Evolutionary conservation across 2,797 vertebrate genomes (phyloP).

Genomic region (Rhabdophis nuchalis): DNA sequence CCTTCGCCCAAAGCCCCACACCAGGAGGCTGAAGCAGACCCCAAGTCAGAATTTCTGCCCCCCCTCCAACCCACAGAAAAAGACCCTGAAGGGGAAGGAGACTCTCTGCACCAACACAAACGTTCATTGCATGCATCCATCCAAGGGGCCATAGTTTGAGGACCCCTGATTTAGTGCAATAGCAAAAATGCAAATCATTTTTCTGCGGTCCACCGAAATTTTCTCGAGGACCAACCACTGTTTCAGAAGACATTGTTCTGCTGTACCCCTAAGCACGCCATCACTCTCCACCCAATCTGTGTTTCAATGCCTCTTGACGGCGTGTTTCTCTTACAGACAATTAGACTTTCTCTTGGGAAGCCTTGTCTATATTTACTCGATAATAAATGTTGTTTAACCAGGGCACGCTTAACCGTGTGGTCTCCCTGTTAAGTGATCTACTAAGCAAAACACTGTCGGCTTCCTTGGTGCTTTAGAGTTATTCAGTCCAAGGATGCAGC

Average conservation of each 20-base stretch:
- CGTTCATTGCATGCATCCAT: too few relatives aligned
- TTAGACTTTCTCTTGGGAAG: constrained; percentile 24
- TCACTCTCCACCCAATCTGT: not conserved
- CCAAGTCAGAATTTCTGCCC: too few relatives aligned
- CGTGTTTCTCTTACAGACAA: constrained; percentile 33
- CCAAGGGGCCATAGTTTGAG: too few relatives aligned
- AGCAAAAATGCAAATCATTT: too few relatives aligned
- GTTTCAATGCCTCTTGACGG: constrained; percentile 14
- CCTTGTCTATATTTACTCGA: constrained; percentile 41
- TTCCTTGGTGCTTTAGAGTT: constrained; percentile 48
- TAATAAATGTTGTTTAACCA: constrained; percentile 54
- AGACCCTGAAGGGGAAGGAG: too few relatives aligned
- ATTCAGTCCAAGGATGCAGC: constrained; percentile 34
- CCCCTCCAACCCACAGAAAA: too few relatives aligned
- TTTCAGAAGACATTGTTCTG: not conserved
- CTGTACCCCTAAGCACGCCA: not conserved
- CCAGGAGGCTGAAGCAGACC: too few relatives aligned
- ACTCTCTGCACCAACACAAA: too few relatives aligned
- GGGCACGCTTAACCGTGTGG: constrained; percentile 32
- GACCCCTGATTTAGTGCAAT: too few relatives aligned
- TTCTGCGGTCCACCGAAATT: too few relatives aligned
- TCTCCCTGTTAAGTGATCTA: constrained; percentile 59
- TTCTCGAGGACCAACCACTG: too few relatives aligned
- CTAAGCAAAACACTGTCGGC: constrained; percentile 47
- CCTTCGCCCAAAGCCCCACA: too few relatives aligned